A percentile compares a stretch with the other conserved stretches of the same genome.
These are phyloP conservation scores for Drosophila bocqueti DNA, from an alignment of 1,140 invertebrate genomes.

Conservation along the genomic window DNA sequence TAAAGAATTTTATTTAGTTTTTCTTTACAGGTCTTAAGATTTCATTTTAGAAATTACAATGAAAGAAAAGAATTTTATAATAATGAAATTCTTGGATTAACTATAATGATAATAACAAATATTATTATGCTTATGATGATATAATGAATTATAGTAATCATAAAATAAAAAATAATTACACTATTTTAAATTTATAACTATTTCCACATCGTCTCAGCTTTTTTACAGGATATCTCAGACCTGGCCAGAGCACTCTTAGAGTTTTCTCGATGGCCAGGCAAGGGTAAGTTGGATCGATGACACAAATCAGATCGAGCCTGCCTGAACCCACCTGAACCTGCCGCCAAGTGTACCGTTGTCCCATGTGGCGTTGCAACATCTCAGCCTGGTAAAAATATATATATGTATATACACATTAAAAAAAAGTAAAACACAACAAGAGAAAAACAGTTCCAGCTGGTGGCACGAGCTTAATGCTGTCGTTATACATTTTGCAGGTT, in stretches of 20 bases:
- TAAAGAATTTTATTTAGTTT: too few relatives aligned
- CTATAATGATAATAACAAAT: too few relatives aligned
- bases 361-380: constrained; percentile 66
- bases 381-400: constrained; percentile 3
- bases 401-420: not conserved
- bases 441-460: constrained; percentile 65
- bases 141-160: too few relatives aligned
- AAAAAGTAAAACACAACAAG: constrained; percentile 27
- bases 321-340: constrained; percentile 76
- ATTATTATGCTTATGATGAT: too few relatives aligned
- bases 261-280: not conserved
- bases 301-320: constrained; percentile 75
- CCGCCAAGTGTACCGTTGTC: constrained; percentile 72
- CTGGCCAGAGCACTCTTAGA: not conserved
- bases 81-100: too few relatives aligned
- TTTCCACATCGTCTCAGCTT: too few relatives aligned
- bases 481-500: constrained; percentile 83
- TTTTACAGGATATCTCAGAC: not conserved
- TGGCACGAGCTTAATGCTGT: constrained; percentile 84
- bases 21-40: too few relatives aligned
- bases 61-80: too few relatives aligned
- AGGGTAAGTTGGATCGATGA: constrained; percentile 24
- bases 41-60: too few relatives aligned
- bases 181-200: too few relatives aligned
- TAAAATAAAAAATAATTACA: too few relatives aligned